phyloP scores from a whole-genome alignment of 2,797 vertebrate species.

The Fundulus diaphanus region DNA sequence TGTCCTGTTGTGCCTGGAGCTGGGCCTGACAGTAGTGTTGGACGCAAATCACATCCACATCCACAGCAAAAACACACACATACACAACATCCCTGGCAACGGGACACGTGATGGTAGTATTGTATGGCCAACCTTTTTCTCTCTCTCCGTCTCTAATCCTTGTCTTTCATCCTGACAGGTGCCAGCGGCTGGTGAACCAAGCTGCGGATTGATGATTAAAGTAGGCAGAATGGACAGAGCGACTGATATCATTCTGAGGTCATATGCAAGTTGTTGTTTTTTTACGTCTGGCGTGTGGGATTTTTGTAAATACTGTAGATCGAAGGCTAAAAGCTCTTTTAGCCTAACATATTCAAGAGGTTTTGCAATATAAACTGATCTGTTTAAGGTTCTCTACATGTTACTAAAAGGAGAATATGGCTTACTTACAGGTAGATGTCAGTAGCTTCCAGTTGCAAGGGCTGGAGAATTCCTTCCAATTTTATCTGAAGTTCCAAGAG shows the following conservation, averaged over 20 bases:
- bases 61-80: conserved; percentile 21
- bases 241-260: conserved; percentile 69
- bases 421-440: neutral
- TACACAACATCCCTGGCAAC: conserved; percentile 69
- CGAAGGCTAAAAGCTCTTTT: conserved; percentile 41
- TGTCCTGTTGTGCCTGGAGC: conserved; percentile 66
- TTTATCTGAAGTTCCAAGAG: neutral
- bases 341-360: conserved; percentile 18
- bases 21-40: conserved; percentile 70
- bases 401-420: conserved; percentile 12
- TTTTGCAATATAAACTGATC: conserved; percentile 4
- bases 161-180: conserved; percentile 79
- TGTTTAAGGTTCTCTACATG: conserved; percentile 20
- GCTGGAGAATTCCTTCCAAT: neutral
- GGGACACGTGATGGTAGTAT: conserved; percentile 65
- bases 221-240: conserved; percentile 69
- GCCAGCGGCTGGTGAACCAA: conserved; percentile 71
- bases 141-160: conserved; percentile 73
- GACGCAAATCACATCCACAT: conserved; percentile 61
- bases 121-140: conserved; percentile 74
- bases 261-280: conserved; percentile 45
- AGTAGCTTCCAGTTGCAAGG: neutral
- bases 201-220: conserved; percentile 74
- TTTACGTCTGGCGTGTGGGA: conserved; percentile 25
- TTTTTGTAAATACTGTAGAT: conserved; percentile 37